Evolutionary conservation across 2,888 invertebrate species (phyloP).

Genomic region (Piscicola geometra): DNA sequence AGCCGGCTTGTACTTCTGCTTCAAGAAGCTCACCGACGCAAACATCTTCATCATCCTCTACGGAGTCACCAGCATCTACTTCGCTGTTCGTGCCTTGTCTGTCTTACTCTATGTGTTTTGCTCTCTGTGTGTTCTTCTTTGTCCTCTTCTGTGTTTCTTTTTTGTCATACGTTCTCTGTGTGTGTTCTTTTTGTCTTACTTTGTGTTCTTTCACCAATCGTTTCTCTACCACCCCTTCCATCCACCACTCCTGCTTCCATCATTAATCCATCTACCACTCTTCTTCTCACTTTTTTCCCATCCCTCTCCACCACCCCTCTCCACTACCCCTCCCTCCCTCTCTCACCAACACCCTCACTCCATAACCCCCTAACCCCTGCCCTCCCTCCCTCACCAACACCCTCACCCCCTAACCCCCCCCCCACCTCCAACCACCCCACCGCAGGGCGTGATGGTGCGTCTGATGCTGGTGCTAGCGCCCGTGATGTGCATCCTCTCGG

Average conservation of each 20-base stretch:
- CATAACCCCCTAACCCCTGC: neutral
- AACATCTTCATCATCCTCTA: constrained; percentile 96
- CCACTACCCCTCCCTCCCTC: no score
- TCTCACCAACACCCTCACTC: neutral
- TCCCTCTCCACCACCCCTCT: no score
- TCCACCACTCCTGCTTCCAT: no score
- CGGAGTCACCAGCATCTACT: constrained; percentile 86
- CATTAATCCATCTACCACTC: neutral
- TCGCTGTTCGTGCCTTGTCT: constrained; percentile 38
- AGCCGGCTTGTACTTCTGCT: constrained; percentile 94
- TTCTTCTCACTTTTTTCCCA: neutral
- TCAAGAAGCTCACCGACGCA: constrained; percentile 83
- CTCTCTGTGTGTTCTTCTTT: neutral
- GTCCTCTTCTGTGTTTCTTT: neutral
- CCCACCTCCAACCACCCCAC: neutral
- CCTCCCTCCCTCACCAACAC: neutral
- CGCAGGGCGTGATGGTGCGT: constrained; percentile 98
- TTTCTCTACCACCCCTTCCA: no score
- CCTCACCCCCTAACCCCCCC: neutral
- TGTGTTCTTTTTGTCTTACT: no score
- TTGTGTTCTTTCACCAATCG: no score
- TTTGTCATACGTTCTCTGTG: no score
- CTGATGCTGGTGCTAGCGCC: constrained; percentile 95
- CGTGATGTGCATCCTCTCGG: constrained; percentile 94
- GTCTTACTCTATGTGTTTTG: neutral